phyloP scores from a whole-genome alignment of 2,113 vertebrate species.

The Triplophysa tibetana region DNA sequence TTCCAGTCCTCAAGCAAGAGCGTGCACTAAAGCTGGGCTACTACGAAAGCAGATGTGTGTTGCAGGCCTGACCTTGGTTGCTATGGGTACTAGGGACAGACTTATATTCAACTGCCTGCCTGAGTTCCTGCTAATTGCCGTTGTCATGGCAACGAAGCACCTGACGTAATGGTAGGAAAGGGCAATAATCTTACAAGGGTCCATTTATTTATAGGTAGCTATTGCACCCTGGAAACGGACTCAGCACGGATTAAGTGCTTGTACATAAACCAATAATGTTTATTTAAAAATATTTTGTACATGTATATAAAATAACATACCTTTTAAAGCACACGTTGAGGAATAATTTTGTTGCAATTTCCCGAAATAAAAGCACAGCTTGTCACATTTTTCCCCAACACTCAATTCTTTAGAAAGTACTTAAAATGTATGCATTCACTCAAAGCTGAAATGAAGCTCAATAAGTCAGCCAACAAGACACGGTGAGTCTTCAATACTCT shows the following conservation, averaged over 20 bases:
- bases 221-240: conserved; percentile 45
- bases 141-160: conserved; percentile 68
- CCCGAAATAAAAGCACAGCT: neutral
- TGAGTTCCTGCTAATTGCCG: conserved; percentile 70
- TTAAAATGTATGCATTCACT: neutral
- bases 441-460: neutral
- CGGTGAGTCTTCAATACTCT: neutral
- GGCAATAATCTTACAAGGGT: conserved; percentile 62
- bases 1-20: conserved; percentile 33
- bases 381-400: neutral
- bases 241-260: conserved; percentile 21
- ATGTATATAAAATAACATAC: neutral
- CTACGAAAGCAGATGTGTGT: conserved; percentile 60
- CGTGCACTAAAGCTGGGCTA: conserved; percentile 32
- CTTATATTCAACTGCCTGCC: conserved; percentile 64
- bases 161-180: conserved; percentile 69
- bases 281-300: conserved; percentile 11
- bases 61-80: conserved; percentile 71
- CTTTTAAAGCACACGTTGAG: neutral
- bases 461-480: neutral
- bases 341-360: conserved; percentile 1
- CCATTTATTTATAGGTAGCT: conserved; percentile 62
- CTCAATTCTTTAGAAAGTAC: neutral
- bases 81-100: conserved; percentile 63
- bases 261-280: conserved; percentile 36